Evolutionary conservation across 2,888 invertebrate genomes (phyloP).

Genomic region (Agrochola litura): DNA sequence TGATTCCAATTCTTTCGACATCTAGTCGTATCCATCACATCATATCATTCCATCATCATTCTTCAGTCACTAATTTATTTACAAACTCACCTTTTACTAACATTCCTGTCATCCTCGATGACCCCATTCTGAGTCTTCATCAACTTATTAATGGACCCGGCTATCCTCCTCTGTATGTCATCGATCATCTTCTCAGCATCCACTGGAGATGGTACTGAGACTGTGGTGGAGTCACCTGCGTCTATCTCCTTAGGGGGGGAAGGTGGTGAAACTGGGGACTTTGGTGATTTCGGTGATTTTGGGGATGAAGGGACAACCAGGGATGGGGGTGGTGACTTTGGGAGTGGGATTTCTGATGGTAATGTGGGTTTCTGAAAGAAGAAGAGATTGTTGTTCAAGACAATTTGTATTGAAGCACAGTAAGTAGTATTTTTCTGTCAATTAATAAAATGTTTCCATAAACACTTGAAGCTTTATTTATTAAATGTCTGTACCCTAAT

Average conservation of each 20-base stretch:
- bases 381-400: not conserved
- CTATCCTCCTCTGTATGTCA: slow-evolving; percentile 24
- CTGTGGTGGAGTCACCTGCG: slow-evolving; percentile 38
- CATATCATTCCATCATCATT: too few relatives aligned
- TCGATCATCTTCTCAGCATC: slow-evolving; percentile 51
- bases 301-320: not conserved
- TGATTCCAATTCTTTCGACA: too few relatives aligned
- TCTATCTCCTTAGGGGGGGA: slow-evolving; percentile 13
- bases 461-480: too few relatives aligned
- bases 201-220: slow-evolving; percentile 31
- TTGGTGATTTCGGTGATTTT: slow-evolving; percentile 5
- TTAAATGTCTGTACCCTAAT: too few relatives aligned
- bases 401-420: not conserved
- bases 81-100: slow-evolving; percentile 23
- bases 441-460: too few relatives aligned
- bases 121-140: slow-evolving; percentile 39
- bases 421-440: not conserved
- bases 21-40: too few relatives aligned
- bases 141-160: not conserved
- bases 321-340: not conserved
- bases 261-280: not conserved
- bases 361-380: slow-evolving; percentile 35
- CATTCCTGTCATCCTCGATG: not conserved
- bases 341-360: slow-evolving; percentile 13
- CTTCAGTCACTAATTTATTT: too few relatives aligned